A percentile compares a stretch with the other conserved stretches of the same genome.
Evolutionary conservation across 2,113 vertebrate species (phyloP).

Genomic region (Dasyurus viverrinus): DNA sequence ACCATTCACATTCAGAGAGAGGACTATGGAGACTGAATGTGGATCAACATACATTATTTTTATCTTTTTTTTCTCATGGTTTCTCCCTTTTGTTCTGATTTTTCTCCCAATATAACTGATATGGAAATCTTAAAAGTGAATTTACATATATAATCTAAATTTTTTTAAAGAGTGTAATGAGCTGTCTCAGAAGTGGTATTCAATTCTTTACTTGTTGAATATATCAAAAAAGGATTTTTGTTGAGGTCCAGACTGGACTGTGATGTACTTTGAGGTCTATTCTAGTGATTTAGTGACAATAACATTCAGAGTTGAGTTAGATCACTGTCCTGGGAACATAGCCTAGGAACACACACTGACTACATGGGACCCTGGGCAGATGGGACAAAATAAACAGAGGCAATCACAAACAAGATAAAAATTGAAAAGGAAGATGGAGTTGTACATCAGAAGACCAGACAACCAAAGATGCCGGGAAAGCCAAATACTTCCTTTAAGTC

Average conservation of each 20-base stretch:
- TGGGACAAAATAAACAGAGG: background rate
- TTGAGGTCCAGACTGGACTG: background rate
- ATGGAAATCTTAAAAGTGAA: no score
- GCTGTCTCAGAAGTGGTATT: background rate
- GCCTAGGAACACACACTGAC: background rate
- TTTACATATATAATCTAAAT: no score
- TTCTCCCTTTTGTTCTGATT: no score
- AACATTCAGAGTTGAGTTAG: background rate
- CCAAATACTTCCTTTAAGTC: background rate
- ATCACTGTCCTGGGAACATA: background rate
- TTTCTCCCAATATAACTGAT: no score
- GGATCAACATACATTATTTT: no score
- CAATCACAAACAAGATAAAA: background rate
- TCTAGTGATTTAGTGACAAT: background rate
- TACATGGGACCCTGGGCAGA: background rate
- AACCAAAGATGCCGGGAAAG: background rate
- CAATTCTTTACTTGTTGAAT: background rate
- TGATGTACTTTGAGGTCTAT: background rate
- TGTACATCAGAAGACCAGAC: background rate
- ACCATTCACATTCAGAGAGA: no score
- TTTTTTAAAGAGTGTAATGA: background rate
- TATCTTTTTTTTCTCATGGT: no score
- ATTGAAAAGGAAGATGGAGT: background rate
- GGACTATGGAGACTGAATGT: no score
- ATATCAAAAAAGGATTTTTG: background rate